phyloP scores from a whole-genome alignment of 1,140 invertebrate genomes.

The Halictus rubicundus region DNA sequence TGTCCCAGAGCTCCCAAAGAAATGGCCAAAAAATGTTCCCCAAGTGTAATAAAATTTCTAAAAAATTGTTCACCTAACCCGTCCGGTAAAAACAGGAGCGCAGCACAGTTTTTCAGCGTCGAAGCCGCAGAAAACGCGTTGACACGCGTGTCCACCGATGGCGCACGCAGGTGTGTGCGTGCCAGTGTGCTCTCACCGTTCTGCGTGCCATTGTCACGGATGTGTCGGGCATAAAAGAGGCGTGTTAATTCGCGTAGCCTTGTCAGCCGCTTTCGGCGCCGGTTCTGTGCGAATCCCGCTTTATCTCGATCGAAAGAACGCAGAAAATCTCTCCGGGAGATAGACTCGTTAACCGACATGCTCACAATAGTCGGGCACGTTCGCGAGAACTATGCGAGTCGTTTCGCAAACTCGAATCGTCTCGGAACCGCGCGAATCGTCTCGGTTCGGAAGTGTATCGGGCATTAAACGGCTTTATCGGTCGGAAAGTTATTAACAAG shows the following conservation, averaged over 20 bases:
- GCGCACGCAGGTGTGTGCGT: conserved; percentile 32
- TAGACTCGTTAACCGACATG: neutral
- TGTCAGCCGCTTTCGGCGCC: conserved; percentile 27
- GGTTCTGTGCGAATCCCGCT: neutral
- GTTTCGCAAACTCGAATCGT: too few relatives aligned
- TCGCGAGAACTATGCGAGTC: too few relatives aligned
- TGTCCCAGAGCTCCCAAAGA: too few relatives aligned
- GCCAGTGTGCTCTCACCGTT: conserved; percentile 23
- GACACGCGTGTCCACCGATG: neutral
- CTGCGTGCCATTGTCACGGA: conserved; percentile 40
- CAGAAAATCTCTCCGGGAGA: neutral
- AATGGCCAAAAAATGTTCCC: too few relatives aligned
- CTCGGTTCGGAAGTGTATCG: too few relatives aligned
- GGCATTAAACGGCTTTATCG: conserved; percentile 12
- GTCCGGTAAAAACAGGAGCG: too few relatives aligned
- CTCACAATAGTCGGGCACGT: neutral
- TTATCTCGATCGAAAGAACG: conserved; percentile 6
- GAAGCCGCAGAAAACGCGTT: neutral
- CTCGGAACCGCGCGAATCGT: neutral
- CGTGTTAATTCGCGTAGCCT: conserved; percentile 43
- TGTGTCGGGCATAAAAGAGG: conserved; percentile 42
- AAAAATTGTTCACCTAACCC: too few relatives aligned
- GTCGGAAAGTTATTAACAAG: conserved; percentile 20
- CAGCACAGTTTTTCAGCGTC: neutral
- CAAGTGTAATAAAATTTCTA: too few relatives aligned